phyloP scores from a whole-genome alignment of 2,888 invertebrate genomes.

The Nomada ruficornis region DNA sequence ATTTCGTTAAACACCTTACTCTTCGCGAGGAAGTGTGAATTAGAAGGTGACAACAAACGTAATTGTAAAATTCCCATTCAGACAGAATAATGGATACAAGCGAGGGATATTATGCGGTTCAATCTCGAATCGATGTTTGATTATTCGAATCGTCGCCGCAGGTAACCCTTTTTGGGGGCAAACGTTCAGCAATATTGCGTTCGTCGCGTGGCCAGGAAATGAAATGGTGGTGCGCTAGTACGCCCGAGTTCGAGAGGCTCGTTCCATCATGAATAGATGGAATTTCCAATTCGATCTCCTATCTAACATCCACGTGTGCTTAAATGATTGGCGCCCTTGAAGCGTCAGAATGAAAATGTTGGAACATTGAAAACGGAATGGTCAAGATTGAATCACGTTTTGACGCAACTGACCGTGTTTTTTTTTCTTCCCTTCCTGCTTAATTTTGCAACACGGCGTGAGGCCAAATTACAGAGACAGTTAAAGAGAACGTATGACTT shows the following conservation, averaged over 20 bases:
- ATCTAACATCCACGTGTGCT: conserved; percentile 29
- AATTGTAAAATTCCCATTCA: neutral
- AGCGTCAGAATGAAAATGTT: conserved; percentile 1
- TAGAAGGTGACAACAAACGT: neutral
- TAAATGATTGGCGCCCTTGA: conserved; percentile 47
- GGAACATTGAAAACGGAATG: conserved; percentile 9
- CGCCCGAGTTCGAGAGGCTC: neutral
- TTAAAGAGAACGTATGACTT: no score
- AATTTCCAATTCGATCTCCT: conserved; percentile 45
- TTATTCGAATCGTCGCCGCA: conserved; percentile 26
- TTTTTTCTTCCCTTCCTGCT: no score
- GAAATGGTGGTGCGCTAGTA: conserved; percentile 12
- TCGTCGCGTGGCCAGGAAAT: conserved; percentile 35
- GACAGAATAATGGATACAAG: neutral
- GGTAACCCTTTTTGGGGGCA: conserved; percentile 13
- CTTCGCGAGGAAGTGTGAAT: neutral
- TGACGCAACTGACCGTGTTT: neutral
- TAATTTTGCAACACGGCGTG: no score
- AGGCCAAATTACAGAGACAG: no score
- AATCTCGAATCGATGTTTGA: conserved; percentile 15
- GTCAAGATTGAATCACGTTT: neutral
- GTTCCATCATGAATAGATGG: conserved; percentile 29
- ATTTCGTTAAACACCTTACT: no score
- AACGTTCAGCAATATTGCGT: conserved; percentile 6
- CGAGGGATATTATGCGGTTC: neutral